phyloP scores from a whole-genome alignment of 2,888 invertebrate species.

The Elysia crispata region DNA sequence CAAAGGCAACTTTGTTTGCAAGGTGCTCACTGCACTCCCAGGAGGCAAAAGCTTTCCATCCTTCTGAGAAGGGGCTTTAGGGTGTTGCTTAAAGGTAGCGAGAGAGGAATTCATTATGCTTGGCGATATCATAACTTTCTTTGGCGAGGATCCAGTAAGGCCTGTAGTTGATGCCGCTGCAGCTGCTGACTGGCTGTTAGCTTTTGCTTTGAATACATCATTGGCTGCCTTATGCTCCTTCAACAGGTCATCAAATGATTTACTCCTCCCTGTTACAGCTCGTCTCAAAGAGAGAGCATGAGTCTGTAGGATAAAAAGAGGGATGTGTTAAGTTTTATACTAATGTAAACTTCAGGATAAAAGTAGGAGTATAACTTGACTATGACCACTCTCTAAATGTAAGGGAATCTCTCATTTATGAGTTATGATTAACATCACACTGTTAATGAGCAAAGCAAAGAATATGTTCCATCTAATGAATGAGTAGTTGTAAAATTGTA shows the following conservation, averaged over 20 bases:
- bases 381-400: too few species aligned
- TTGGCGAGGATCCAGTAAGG: conserved; percentile 22
- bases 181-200: conserved; percentile 57
- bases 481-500: too few species aligned
- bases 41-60: conserved; percentile 17
- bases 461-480: too few species aligned
- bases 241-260: conserved; percentile 86
- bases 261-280: conserved; percentile 85
- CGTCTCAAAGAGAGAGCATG: conserved; percentile 84
- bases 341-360: too few species aligned
- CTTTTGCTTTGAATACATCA: conserved; percentile 78
- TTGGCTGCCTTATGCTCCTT: conserved; percentile 85
- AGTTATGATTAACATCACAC: too few species aligned
- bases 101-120: conserved; percentile 35
- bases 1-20: conserved; percentile 30
- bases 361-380: too few species aligned
- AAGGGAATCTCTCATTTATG: too few species aligned
- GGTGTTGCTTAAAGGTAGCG: conserved; percentile 22
- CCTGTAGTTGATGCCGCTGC: conserved; percentile 52
- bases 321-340: too few species aligned
- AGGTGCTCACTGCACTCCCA: not conserved
- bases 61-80: not conserved
- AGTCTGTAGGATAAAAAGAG: conserved; percentile 70
- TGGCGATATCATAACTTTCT: conserved; percentile 48
- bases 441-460: too few species aligned